phyloP scores from a whole-genome alignment of 2,113 vertebrate genomes.

The Elachura formosa region DNA sequence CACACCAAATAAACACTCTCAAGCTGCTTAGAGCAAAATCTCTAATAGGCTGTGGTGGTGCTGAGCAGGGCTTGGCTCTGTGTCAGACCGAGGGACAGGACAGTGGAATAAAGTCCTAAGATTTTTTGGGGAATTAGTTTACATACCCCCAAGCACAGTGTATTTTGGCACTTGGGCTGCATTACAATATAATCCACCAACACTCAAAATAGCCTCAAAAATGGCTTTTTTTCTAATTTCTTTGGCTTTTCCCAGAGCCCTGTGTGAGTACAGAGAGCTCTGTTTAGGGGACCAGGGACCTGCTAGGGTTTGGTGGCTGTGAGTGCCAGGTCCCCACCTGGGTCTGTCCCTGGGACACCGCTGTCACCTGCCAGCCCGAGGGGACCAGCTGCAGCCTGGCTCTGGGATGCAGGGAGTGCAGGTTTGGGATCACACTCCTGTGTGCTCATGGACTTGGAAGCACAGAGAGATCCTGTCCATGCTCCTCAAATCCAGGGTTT shows the following conservation, averaged over 20 bases:
- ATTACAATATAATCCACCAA: conserved; percentile 51
- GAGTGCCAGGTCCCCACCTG: fast-evolving
- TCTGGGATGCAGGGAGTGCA: not conserved
- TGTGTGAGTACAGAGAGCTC: not conserved
- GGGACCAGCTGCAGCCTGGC: not conserved
- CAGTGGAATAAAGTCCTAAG: conserved; percentile 47
- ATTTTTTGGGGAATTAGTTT: conserved; percentile 42
- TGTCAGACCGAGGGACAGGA: conserved; percentile 43
- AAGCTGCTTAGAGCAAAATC: conserved; percentile 69
- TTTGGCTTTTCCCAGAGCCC: conserved; percentile 42
- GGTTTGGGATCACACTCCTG: not conserved
- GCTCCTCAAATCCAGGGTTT: not conserved
- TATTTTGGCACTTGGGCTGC: conserved; percentile 57
- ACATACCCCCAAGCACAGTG: conserved; percentile 62
- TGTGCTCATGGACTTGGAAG: not conserved
- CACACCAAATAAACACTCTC: conserved; percentile 71
- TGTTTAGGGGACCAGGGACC: not conserved
- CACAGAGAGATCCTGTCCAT: not conserved
- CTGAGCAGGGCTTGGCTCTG: conserved; percentile 46
- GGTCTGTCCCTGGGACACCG: not conserved
- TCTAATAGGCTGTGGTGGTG: conserved; percentile 50
- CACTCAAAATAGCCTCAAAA: conserved; percentile 49
- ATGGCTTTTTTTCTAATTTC: not conserved
- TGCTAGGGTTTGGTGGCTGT: fast-evolving
- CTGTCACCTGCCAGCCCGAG: not conserved